Evolutionary conservation across 1,140 invertebrate species (phyloP), one percentile per base, ranked within the genome.

Genomic region (Drosophila ficusphila): DNA sequence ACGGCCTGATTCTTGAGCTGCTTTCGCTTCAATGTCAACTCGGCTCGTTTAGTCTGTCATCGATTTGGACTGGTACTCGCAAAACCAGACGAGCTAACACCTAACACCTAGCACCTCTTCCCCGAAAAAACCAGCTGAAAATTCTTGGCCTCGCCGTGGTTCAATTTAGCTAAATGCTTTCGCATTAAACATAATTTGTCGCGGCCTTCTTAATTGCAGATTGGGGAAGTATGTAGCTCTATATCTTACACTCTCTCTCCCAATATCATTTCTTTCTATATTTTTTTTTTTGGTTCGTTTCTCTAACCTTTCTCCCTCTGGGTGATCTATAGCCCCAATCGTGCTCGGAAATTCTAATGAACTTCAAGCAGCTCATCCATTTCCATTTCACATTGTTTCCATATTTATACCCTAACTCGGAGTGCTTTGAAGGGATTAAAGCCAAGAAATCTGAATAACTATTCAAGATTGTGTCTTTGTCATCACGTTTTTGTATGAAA

Each of bases 1-100:
- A 11, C 48, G 48, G 54, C 48, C 54, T 25, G 48, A 49, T 65
- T 52, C 60, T 67, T 42, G 29, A 18, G 34, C 60, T 54, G 81
- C 81, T 85, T 85, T 85, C 81, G 81, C 82, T 88, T 86, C 79
- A 85, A 86, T 85, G 81, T 86, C 79, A 86, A 53, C 44, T 39
- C 33, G 62, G 31, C 64, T 69, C 57, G 47, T 61, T 82, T 69
- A 77, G 61, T 42, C 78, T 83, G 81, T 85, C 81, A 85, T 86
- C 76, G 76, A 85, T 76, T 70, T 86, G 76, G 65, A 79, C 65
- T 58, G 76, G 76, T 76, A 57, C 69, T 51, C 70, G 73, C 70
- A 49, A 49, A 77, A 82, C 60, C 79, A 65, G 75, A 72, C 69
- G 23, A 21, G 56, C 41, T 64, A 27, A 12, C 36, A 47, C 33